phyloP scores from a whole-genome alignment of 2,888 invertebrate genomes.

The Cecidostiba fungosa region DNA sequence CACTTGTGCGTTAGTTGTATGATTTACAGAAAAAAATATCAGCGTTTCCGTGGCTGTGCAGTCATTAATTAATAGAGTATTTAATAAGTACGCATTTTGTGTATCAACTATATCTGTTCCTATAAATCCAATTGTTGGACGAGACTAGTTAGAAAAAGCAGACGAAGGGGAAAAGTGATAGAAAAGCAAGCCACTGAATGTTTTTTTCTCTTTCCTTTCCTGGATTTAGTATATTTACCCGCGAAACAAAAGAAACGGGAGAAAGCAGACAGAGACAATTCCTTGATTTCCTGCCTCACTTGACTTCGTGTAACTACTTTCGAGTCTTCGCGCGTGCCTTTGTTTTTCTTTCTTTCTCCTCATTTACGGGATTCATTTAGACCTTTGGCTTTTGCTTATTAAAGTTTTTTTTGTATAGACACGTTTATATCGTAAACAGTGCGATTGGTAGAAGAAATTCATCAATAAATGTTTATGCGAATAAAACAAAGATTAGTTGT shows the following conservation, averaged over 20 bases:
- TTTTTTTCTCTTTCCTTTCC: not conserved
- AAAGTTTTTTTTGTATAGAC: not conserved
- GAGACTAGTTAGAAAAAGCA: not conserved
- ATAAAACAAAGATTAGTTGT: no score
- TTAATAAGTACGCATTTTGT: no score
- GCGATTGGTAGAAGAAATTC: not conserved
- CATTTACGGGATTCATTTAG: constrained; percentile 14
- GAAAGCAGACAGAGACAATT: constrained; percentile 36
- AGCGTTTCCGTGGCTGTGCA: not conserved
- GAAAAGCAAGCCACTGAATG: not conserved
- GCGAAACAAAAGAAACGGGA: constrained; percentile 21
- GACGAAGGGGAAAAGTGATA: not conserved
- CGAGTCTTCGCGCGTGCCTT: constrained; percentile 31
- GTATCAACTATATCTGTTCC: not conserved
- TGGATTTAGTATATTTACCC: constrained; percentile 17
- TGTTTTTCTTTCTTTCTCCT: constrained; percentile 24
- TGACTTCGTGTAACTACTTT: constrained; percentile 32
- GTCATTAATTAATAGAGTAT: not conserved
- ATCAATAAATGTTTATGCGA: no score
- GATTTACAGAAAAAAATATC: not conserved
- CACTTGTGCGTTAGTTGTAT: not conserved
- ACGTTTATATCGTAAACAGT: not conserved
- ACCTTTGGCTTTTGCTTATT: not conserved
- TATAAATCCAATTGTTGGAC: not conserved
- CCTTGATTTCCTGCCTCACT: constrained; percentile 47